phyloP scores from a whole-genome alignment of 2,113 vertebrate genomes.

The Desmodus rotundus region DNA sequence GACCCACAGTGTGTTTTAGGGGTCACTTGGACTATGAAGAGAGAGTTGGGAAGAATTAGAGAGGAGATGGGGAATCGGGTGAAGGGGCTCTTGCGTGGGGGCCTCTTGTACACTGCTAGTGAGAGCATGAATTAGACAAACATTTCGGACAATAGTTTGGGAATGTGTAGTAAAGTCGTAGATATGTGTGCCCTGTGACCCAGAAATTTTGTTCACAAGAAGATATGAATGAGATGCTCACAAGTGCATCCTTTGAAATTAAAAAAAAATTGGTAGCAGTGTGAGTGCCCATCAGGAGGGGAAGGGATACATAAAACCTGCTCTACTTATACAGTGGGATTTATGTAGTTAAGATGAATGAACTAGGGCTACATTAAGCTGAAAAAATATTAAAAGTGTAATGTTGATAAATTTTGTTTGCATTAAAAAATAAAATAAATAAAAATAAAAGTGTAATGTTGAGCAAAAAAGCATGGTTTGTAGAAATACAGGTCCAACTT shows the following conservation, averaged over 20 bases:
- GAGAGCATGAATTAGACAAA: neutral
- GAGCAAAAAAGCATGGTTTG: neutral
- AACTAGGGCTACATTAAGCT: neutral
- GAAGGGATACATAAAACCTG: neutral
- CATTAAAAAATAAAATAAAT: no score
- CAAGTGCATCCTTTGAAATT: neutral
- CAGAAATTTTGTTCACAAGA: neutral
- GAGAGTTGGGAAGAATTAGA: neutral
- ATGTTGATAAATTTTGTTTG: no score
- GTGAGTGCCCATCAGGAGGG: neutral
- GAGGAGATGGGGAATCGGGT: neutral
- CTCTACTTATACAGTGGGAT: neutral
- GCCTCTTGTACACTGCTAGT: neutral
- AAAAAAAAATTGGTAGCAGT: neutral
- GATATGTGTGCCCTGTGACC: neutral
- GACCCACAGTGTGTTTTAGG: neutral
- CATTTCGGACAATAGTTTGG: neutral
- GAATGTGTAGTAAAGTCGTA: neutral
- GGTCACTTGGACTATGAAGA: neutral
- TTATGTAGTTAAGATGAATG: neutral
- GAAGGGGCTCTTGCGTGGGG: neutral
- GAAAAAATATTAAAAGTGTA: neutral
- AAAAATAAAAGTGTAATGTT: neutral
- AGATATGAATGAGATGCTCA: neutral
- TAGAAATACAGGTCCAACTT: neutral